Evolutionary conservation across 2,797 vertebrate species (phyloP), one percentile per base, ranked within the genome.

Genomic region (Pogoniulus pusillus): DNA sequence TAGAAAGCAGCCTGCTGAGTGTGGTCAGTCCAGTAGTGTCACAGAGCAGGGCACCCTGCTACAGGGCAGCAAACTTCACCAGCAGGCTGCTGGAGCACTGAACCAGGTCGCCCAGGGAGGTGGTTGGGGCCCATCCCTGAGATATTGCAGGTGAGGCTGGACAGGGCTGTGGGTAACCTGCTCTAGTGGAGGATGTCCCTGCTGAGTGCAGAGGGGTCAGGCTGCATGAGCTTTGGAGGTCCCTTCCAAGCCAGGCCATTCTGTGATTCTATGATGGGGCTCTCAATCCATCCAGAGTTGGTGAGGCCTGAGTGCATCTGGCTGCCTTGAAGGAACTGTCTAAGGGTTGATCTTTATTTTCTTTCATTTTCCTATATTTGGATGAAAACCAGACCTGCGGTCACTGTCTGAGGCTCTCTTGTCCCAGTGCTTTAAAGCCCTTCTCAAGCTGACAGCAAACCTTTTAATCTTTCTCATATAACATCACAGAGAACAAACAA

Each of bases 391-490:
- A 96, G 95, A 85, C 86, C 88, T 78, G 86, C 2, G 76, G 94
- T 93, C 74, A 35, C 65, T 79, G 73, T 85, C 77, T 82, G 77
- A 82, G 73, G 63, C 63, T 92, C 90, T 93, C 77, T 77, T 92
- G 83, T 96, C 87, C 88, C 79, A 83, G 29, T 4, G 78, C 88
- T 94, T 90, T 95, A 82, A 92, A 91, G 63, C 29, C 32, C 85
- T 93, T 83, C 84, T 95, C 80, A 77, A 85, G 60, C 66, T 66
- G 80, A 12, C 85, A 85, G 73, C 68, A 86, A 53, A 58, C 77
- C 88, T 90, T 92, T 85, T 93, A 79, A 87, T 93, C 93, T 87
- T 94, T 91, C 88, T 93, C 92, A 90, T 94, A 93, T 92, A 96
- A 89, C 73, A 45, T 91, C 90, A 72, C 85, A 88, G 90, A 94